Evolutionary conservation across 2,797 vertebrate species (phyloP).

Genomic region (Hafferia zeledoni): DNA sequence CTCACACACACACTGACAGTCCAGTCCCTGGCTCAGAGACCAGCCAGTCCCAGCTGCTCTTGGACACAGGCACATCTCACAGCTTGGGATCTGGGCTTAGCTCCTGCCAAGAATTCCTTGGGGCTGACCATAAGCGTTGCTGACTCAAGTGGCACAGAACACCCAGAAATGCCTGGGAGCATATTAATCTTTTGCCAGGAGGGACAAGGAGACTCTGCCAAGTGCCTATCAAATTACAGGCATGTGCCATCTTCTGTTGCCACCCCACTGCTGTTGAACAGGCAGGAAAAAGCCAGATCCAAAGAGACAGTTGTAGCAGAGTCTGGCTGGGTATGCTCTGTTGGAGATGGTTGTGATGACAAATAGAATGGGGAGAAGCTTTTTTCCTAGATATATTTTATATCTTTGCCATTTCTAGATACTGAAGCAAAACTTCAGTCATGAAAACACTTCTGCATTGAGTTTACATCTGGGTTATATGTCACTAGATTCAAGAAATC

Average conservation of each 20-base stretch:
- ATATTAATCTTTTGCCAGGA: not conserved
- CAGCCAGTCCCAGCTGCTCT: conserved; percentile 20
- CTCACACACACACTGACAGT: not conserved
- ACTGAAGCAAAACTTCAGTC: not conserved
- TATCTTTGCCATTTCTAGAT: not conserved
- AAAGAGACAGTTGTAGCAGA: not conserved
- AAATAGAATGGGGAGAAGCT: not conserved
- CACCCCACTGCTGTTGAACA: not conserved
- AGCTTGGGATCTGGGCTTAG: not conserved
- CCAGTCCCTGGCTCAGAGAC: not conserved
- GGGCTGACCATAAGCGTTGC: not conserved
- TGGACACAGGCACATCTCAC: not conserved
- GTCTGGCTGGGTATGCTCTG: not conserved
- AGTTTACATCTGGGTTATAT: not conserved
- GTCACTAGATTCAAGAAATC: not conserved
- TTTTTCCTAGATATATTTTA: not conserved
- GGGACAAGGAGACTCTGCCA: not conserved
- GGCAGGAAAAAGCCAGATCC: not conserved
- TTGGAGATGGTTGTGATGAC: not conserved
- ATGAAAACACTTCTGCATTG: not conserved
- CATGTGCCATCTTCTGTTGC: not conserved
- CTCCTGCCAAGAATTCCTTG: conserved; percentile 42
- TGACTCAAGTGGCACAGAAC: not conserved
- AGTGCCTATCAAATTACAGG: not conserved
- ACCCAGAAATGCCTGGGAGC: not conserved